Evolutionary conservation across 2,113 vertebrate genomes (phyloP).

Genomic region (Galemys pyrenaicus): DNA sequence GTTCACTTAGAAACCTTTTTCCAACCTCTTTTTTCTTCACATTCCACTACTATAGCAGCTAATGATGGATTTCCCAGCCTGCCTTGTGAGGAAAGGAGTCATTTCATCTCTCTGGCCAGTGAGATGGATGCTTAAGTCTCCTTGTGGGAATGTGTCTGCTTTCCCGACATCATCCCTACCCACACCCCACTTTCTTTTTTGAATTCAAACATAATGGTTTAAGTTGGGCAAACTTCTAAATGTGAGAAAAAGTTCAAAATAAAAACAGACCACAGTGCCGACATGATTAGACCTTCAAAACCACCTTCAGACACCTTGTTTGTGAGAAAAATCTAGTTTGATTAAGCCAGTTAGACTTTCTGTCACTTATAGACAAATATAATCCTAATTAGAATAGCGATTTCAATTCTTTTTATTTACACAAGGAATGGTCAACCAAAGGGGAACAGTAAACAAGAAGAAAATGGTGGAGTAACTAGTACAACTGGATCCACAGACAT

Average conservation of each 20-base stretch:
- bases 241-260: neutral
- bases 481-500: neutral
- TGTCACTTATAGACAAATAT: neutral
- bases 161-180: neutral
- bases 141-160: neutral
- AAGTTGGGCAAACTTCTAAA: neutral
- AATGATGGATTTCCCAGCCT: neutral
- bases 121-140: neutral
- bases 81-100: neutral
- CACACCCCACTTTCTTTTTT: neutral
- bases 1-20: neutral
- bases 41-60: neutral
- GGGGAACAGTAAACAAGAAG: neutral
- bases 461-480: neutral
- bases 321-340: neutral
- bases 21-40: neutral
- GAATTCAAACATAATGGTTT: neutral
- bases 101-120: neutral
- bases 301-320: neutral
- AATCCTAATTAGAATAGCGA: neutral
- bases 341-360: neutral
- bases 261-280: neutral
- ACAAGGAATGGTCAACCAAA: neutral
- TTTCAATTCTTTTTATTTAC: neutral
- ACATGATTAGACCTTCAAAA: neutral